phyloP scores from a whole-genome alignment of 2,888 invertebrate species.

The Arctia plantaginis region DNA sequence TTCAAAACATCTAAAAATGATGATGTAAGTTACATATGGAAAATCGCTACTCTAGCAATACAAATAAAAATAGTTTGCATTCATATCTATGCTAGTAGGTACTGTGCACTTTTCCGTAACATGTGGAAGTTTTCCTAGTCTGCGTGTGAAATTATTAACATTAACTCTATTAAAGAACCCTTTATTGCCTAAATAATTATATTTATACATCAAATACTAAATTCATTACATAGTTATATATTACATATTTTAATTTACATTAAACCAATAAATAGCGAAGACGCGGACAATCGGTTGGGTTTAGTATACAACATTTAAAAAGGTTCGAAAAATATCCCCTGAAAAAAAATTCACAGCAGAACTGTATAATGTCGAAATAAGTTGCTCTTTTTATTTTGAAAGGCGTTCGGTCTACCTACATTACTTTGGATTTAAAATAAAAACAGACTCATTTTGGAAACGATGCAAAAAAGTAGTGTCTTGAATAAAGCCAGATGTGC shows the following conservation, averaged over 20 bases:
- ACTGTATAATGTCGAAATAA: constrained; percentile 7
- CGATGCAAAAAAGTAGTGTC: constrained; percentile 39
- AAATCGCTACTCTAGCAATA: no score
- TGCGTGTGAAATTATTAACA: no score
- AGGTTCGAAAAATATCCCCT: constrained; percentile 27
- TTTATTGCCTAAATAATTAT: no score
- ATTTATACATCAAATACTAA: no score
- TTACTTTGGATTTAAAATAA: constrained; percentile 14
- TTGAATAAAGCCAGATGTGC: constrained; percentile 73
- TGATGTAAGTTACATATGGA: no score
- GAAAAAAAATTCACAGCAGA: constrained; percentile 36
- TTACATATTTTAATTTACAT: background rate
- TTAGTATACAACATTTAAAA: background rate
- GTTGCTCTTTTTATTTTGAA: constrained; percentile 13
- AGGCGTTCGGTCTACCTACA: constrained; percentile 32
- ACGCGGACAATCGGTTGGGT: background rate
- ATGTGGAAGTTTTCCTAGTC: no score
- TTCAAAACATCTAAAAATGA: no score
- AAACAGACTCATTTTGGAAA: constrained; percentile 42
- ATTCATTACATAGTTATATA: no score
- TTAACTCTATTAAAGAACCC: no score
- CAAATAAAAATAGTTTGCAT: no score
- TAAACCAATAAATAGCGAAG: background rate
- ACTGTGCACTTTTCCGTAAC: no score
- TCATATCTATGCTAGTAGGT: no score